These are phyloP conservation scores for Pipistrellus pipistrellus DNA, from an alignment of 2,797 vertebrate species.

Conservation along the genomic window DNA sequence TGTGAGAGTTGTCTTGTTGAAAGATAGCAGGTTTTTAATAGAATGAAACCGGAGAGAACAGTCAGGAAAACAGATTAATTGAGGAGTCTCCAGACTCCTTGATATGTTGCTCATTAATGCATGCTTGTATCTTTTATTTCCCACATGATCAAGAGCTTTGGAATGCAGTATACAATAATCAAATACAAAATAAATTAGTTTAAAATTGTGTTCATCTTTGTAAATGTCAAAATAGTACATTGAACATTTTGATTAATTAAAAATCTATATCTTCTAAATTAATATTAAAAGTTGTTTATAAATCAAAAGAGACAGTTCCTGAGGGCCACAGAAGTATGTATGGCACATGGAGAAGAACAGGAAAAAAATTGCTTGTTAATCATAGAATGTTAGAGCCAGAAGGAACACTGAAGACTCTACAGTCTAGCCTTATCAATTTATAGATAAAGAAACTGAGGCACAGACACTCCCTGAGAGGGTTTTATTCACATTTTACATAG, in stretches of 20 bases:
- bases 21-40: slow-evolving; percentile 69
- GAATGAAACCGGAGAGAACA: slow-evolving; percentile 67
- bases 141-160: slow-evolving; percentile 37
- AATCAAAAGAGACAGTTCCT: not conserved
- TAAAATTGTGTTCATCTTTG: slow-evolving; percentile 72
- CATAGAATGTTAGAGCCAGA: not conserved
- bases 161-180: slow-evolving; percentile 57
- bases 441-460: not conserved
- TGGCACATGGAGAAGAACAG: not conserved
- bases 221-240: slow-evolving; percentile 69
- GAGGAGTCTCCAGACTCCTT: slow-evolving; percentile 57
- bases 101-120: slow-evolving; percentile 71
- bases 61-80: slow-evolving; percentile 68
- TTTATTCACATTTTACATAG: not conserved
- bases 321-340: slow-evolving; percentile 1
- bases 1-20: slow-evolving; percentile 26
- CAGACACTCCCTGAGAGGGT: not conserved
- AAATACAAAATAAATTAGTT: slow-evolving; percentile 55
- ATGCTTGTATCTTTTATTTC: slow-evolving; percentile 60
- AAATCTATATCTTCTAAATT: slow-evolving; percentile 58
- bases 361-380: not conserved
- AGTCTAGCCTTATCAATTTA: not conserved
- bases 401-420: not conserved
- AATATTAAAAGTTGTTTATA: slow-evolving; percentile 63
- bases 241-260: slow-evolving; percentile 69